Percentiles rank a stretch among this genome's conserved stretches.
These are phyloP conservation scores for Indicator indicator DNA, from an alignment of 2,113 vertebrate species.

Conservation along the genomic window DNA sequence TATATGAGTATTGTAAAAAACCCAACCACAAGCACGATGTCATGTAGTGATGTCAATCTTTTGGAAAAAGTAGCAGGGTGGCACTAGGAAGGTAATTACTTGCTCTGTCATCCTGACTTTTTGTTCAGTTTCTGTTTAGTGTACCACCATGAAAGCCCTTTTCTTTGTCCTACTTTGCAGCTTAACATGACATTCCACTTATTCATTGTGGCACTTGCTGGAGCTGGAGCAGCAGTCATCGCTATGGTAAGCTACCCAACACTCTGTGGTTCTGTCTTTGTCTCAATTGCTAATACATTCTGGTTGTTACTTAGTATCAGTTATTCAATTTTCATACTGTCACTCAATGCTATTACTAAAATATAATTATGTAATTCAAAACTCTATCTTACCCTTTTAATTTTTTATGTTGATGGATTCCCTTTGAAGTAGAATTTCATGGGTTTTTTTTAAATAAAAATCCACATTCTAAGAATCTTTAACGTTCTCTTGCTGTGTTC, in stretches of 20 bases:
- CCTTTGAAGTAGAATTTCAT: neutral
- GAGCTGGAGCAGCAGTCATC: slow-evolving; percentile 96
- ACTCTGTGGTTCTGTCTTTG: neutral
- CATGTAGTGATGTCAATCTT: neutral
- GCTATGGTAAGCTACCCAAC: slow-evolving; percentile 88
- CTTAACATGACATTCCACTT: slow-evolving; percentile 99
- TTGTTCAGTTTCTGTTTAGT: neutral
- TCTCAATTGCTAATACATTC: neutral
- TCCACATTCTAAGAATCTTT: neutral
- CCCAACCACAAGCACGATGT: neutral
- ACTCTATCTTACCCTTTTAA: neutral
- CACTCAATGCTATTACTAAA: neutral
- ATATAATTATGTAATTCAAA: neutral
- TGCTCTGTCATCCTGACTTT: neutral
- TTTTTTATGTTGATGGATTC: neutral
- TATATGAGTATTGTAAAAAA: neutral
- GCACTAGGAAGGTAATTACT: neutral
- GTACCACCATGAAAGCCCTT: neutral
- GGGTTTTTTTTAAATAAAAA: neutral
- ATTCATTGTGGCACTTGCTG: slow-evolving; percentile 96
- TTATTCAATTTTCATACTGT: neutral
- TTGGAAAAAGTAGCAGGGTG: neutral
- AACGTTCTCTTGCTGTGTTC: neutral
- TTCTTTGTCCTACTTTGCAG: slow-evolving; percentile 72
- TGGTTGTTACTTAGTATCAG: neutral